Evolutionary conservation across 2,113 vertebrate genomes (phyloP), one percentile per base, ranked within the genome.

Genomic region (Azemiops feae): DNA sequence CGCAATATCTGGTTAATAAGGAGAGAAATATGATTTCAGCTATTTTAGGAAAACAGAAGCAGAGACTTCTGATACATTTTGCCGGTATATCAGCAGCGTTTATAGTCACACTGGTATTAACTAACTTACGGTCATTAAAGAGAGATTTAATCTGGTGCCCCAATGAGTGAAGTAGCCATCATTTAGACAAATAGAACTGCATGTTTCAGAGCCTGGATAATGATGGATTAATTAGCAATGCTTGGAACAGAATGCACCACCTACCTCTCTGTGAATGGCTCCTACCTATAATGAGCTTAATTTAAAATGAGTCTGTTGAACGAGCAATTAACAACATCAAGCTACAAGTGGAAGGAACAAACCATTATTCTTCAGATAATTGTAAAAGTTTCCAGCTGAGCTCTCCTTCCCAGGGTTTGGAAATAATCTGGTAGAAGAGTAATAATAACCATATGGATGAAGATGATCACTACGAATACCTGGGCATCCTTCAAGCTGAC

Each of bases 211-310:
- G 20, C 39, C 93, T 87, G 91, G 88, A 93, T 95, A 97, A 90
- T 97, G 95, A 96, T 94, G 92, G 92, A 94, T 39, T 95, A 97
- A 97, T 97, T 96, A 96, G 90, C 92, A 96, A 92, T 91, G 96
- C 89, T 85, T 95, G 94, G 93, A 97, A 96, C 87, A 23, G 58
- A 88, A 69, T 20, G 92, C 95, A 69, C 95, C 88, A 87, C 94
- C 96, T 97, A 95, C 96, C 90, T 96, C 85, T 93, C 94, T 95
- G 93, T 95, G 97, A 97, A 95, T 96, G 85, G 88, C 64, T 94
- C 88, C 92, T 64, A 86, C 94, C 88, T 58, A 91, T 39, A 96
- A 97, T 93, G 55, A 96, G 92, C 94, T 95, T 97, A 97, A 97
- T 96, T 97, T 96, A 97, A 97, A 94, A 88, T 25, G 50, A 93